phyloP scores from a whole-genome alignment of 1,140 invertebrate species.

The Leguminivora glycinivorella region DNA sequence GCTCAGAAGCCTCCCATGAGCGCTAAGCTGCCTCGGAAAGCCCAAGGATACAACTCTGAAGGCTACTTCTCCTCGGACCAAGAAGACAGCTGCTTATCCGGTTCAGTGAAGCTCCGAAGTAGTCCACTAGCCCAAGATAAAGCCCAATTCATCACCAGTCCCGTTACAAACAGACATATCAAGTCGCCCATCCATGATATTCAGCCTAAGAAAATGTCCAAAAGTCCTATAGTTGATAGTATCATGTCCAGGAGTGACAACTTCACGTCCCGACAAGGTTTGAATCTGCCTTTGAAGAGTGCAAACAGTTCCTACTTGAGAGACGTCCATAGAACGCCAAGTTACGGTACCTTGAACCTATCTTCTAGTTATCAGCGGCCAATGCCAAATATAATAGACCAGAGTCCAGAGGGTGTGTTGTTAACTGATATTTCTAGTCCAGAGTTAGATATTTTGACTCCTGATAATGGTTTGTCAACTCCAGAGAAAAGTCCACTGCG shows the following conservation, averaged over 20 bases:
- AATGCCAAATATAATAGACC: constrained; percentile 69
- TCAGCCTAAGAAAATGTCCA: constrained; percentile 65
- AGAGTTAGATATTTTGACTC: constrained; percentile 80
- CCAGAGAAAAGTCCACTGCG: constrained; percentile 66
- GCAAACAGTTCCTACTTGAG: constrained; percentile 70
- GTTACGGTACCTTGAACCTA: constrained; percentile 55
- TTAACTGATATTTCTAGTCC: constrained; percentile 80
- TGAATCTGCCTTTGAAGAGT: constrained; percentile 78
- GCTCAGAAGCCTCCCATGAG: constrained; percentile 80
- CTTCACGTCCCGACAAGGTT: constrained; percentile 60
- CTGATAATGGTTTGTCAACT: constrained; percentile 73
- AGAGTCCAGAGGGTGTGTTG: constrained; percentile 76
- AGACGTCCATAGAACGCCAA: constrained; percentile 66
- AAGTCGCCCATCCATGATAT: constrained; percentile 62
- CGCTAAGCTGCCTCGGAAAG: constrained; percentile 79
- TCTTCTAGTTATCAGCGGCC: constrained; percentile 50
- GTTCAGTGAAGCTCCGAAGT: constrained; percentile 60
- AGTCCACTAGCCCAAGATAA: constrained; percentile 60
- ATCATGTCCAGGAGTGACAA: constrained; percentile 78
- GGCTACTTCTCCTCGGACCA: constrained; percentile 85
- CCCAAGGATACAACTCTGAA: constrained; percentile 83
- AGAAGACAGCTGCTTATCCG: constrained; percentile 77
- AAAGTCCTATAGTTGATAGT: constrained; percentile 77
- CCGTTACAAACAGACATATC: constrained; percentile 53
- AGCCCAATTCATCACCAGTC: constrained; percentile 48